phyloP scores from a whole-genome alignment of 2,113 vertebrate genomes.

The Puntigrus tetrazona region DNA sequence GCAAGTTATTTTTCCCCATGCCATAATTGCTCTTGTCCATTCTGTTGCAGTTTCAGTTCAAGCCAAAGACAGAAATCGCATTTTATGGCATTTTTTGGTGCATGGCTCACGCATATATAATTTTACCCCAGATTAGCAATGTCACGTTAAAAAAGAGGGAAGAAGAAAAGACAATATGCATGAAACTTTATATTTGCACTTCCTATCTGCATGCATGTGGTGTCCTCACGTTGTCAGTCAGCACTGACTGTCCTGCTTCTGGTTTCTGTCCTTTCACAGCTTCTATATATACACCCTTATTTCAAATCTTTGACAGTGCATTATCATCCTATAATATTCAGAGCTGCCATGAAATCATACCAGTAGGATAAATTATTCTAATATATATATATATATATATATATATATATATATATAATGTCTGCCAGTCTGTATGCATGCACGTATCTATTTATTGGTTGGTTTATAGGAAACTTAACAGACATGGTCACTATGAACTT shows the following conservation, averaged over 20 bases:
- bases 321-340: background rate
- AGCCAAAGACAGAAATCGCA: background rate
- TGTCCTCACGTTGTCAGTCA: conserved; percentile 7
- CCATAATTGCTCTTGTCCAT: background rate
- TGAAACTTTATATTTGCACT: background rate
- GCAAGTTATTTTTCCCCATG: background rate
- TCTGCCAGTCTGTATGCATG: too few species aligned
- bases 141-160: background rate
- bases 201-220: conserved; percentile 4
- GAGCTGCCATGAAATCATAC: background rate
- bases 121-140: background rate
- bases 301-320: conserved; percentile 2
- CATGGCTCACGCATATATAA: background rate
- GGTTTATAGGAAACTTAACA: background rate
- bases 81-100: background rate
- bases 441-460: too few species aligned
- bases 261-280: background rate
- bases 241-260: background rate
- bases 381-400: too few species aligned
- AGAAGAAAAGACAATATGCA: background rate
- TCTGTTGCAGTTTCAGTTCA: background rate
- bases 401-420: too few species aligned
- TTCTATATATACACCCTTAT: conserved; percentile 13
- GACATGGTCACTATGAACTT: background rate
- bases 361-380: too few species aligned